These are phyloP conservation scores for Lordiphosa fenestrarum DNA, from an alignment of 2,888 invertebrate species.

Conservation along the genomic window DNA sequence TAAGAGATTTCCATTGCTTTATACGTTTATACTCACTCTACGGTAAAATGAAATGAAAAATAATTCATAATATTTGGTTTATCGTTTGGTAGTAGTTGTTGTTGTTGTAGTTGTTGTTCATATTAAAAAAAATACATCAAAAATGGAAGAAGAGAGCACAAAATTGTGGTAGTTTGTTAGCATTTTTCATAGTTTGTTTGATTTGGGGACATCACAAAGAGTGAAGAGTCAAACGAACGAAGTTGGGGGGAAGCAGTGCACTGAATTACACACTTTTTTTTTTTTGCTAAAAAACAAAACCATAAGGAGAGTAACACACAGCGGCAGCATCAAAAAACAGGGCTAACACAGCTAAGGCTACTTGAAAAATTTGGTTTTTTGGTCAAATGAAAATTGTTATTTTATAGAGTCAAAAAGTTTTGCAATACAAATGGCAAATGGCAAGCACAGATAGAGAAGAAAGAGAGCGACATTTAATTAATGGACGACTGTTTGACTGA, in stretches of 20 bases:
- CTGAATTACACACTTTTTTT: no score
- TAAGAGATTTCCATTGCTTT: conserved; percentile 11
- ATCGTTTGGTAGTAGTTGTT: conserved; percentile 24
- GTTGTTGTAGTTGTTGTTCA: conserved; percentile 16
- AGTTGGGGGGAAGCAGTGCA: conserved; percentile 9
- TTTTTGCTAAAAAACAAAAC: no score
- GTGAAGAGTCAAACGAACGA: no score
- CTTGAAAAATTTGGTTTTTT: no score
- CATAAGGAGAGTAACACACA: no score
- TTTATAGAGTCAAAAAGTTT: conserved; percentile 28
- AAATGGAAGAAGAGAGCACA: conserved; percentile 57
- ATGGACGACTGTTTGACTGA: conserved; percentile 69
- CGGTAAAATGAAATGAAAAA: conserved; percentile 62
- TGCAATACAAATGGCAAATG: conserved; percentile 45
- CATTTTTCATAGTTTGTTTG: conserved; percentile 20
- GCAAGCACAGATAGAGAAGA: conserved; percentile 47
- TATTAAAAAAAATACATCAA: neutral
- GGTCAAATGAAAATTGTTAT: conserved; percentile 32
- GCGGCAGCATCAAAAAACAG: no score
- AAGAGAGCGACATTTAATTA: conserved; percentile 64
- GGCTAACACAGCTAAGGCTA: no score
- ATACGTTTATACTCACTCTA: conserved; percentile 74
- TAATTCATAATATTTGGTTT: conserved; percentile 35
- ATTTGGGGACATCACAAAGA: no score
- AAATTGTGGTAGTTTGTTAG: conserved; percentile 68